Evolutionary conservation across 2,888 invertebrate genomes (phyloP).

Genomic region (Phortica magna): DNA sequence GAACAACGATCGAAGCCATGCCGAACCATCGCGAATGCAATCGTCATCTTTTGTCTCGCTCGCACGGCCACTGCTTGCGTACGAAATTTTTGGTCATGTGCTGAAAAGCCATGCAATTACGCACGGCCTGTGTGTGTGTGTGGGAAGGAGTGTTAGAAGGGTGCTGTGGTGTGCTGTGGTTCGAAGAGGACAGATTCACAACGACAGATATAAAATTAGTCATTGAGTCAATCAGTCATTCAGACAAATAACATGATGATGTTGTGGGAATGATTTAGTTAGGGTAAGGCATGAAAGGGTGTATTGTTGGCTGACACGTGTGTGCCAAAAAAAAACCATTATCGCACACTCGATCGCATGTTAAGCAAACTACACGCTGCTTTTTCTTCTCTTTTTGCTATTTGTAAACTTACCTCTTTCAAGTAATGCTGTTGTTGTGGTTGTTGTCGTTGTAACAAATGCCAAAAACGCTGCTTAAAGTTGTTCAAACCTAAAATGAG

Average conservation of each 20-base stretch:
- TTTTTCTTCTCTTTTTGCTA: background rate
- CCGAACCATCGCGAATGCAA: background rate
- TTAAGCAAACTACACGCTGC: background rate
- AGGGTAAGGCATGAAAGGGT: background rate
- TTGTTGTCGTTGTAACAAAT: no score
- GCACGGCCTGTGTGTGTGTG: background rate
- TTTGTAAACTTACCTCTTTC: no score
- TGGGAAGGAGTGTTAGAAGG: background rate
- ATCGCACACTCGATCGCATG: background rate
- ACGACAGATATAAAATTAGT: background rate
- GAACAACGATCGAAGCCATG: background rate
- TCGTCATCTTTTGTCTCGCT: no score
- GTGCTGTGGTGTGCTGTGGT: background rate
- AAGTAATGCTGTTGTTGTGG: no score
- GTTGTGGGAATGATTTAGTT: background rate
- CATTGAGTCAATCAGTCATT: background rate
- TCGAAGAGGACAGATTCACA: background rate
- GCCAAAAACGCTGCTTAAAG: no score
- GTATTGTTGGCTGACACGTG: background rate
- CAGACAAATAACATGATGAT: background rate
- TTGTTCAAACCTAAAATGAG: no score
- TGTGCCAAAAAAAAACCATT: background rate
- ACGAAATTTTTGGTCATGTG: background rate
- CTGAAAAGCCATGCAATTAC: background rate
- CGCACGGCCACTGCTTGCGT: background rate